These are phyloP conservation scores for Furcifer pardalis DNA, from an alignment of 2,797 vertebrate species.

Conservation along the genomic window DNA sequence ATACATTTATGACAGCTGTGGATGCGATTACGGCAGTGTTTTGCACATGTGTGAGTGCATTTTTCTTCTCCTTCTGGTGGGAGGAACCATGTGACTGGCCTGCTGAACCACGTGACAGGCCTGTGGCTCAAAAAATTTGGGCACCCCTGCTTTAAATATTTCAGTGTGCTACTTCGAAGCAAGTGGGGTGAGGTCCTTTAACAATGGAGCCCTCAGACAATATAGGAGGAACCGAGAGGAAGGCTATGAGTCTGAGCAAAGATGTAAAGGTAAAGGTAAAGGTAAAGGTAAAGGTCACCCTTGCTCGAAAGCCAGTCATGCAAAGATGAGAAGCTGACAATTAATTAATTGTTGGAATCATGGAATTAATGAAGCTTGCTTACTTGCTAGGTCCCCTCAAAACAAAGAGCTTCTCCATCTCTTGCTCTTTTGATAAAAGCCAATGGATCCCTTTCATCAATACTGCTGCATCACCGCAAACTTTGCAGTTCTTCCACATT, in stretches of 20 bases:
- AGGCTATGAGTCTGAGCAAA: conserved; percentile 5
- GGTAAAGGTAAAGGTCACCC: too few relatives aligned
- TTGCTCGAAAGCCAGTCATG: too few relatives aligned
- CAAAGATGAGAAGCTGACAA: too few relatives aligned
- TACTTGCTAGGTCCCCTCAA: conserved; percentile 29
- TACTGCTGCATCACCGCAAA: not conserved
- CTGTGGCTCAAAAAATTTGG: too few relatives aligned
- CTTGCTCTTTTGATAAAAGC: conserved; percentile 29
- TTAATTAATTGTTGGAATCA: too few relatives aligned
- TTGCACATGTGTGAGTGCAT: too few relatives aligned
- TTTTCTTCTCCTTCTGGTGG: too few relatives aligned
- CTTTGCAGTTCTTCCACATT: not conserved
- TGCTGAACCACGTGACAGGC: too few relatives aligned
- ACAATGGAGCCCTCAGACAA: conserved; percentile 49
- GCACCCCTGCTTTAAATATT: conserved; percentile 42
- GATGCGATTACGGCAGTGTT: too few relatives aligned
- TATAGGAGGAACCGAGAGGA: not conserved
- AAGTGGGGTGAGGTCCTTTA: conserved; percentile 58
- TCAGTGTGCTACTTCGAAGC: conserved; percentile 53
- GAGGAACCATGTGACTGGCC: too few relatives aligned
- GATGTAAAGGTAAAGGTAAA: conserved; percentile 50
- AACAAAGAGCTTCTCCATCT: conserved; percentile 24
- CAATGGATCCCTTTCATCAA: not conserved
- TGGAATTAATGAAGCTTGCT: conserved; percentile 58
- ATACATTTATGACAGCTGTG: too few relatives aligned